These are phyloP conservation scores for Microctonus brassicae DNA, from an alignment of 2,888 invertebrate species.

Conservation along the genomic window DNA sequence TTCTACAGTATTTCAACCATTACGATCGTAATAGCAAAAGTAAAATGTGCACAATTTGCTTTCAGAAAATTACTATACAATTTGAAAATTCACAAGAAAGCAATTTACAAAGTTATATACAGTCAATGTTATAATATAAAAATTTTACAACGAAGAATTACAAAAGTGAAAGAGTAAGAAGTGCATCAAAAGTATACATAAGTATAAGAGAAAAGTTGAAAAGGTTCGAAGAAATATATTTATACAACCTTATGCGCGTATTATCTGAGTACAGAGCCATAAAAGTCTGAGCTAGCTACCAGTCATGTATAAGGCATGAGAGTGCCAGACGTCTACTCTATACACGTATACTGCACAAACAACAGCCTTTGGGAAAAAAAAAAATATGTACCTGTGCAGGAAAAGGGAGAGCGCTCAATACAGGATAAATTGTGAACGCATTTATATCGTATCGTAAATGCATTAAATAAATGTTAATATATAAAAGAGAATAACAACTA, in stretches of 20 bases:
- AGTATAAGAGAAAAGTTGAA: slow-evolving; percentile 7
- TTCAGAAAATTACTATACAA: neutral
- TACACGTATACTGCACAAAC: neutral
- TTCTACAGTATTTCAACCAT: neutral
- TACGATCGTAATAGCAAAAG: neutral
- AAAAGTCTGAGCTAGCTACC: slow-evolving; percentile 56
- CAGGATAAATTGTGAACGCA: slow-evolving; percentile 14
- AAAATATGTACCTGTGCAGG: neutral
- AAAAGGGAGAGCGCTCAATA: slow-evolving; percentile 12
- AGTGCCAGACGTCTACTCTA: slow-evolving; percentile 4
- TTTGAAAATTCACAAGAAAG: neutral
- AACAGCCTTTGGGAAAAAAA: neutral
- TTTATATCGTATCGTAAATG: slow-evolving; percentile 39
- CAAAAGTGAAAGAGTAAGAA: neutral
- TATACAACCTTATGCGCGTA: slow-evolving; percentile 49
- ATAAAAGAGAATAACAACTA: slow-evolving; percentile 46
- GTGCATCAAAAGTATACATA: neutral
- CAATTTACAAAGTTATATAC: neutral
- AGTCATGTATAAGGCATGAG: slow-evolving; percentile 61
- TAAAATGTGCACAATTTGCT: neutral
- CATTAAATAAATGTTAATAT: slow-evolving; percentile 66
- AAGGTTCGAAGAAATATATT: slow-evolving; percentile 32
- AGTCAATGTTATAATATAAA: slow-evolving; percentile 1
- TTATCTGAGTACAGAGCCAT: slow-evolving; percentile 49
- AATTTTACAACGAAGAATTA: neutral